Base-by-base conservation (phyloP, 1,140 invertebrate genomes). In the Rhizoglyphus robini region DNA sequence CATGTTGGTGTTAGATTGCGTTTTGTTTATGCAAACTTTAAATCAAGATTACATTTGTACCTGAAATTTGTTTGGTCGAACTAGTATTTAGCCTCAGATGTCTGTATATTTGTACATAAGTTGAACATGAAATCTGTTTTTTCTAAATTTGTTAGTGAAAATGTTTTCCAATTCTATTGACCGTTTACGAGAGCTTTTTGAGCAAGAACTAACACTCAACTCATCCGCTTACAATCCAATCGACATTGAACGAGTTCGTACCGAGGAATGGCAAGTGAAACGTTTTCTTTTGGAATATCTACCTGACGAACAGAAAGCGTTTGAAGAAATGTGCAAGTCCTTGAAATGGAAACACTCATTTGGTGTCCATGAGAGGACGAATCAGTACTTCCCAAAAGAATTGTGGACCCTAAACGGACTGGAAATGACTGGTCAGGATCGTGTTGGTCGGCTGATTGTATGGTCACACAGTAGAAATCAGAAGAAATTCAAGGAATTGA, bases 291-390 rank as follows among this genome's bases (percentile, higher is more conserved):
- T 2, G 38, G 2, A 38, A 61, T n/a, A 13, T 27, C n/a, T 61
- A 38, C 25, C 29, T 61, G 4, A 31, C 25, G 61, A 63, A 29
- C 13, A 65, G 3, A 29, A 59, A 30, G 51, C 65, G n/a, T 58
- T 66, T 29, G 29, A 30, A 15, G 15, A 27, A 29, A 32, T 66
- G 18, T 29, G 13, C 20, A 65, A 65, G 31, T 2, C 64, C 18
- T 32, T 65, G 27, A 18, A 65, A 64, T 65, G 64, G 64, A 63
- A 57, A 36, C 65, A 65, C 2, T 18, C n/a, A 36, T 65, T 65
- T 29, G 64, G 64, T 20, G 31, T 65, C 13, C 64, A 65, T 30
- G 30, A 63, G n/a, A 18, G 51, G 8, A 38, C 2, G 18, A 29
- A 65, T 31, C 20, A 20, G 20, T 63, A 63, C n/a, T 65, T 65